A percentile compares a stretch with the other conserved stretches of the same genome.
Conservation (phyloP, 2,888 invertebrate genomes). For the Crocallis elinguaria region DNA sequence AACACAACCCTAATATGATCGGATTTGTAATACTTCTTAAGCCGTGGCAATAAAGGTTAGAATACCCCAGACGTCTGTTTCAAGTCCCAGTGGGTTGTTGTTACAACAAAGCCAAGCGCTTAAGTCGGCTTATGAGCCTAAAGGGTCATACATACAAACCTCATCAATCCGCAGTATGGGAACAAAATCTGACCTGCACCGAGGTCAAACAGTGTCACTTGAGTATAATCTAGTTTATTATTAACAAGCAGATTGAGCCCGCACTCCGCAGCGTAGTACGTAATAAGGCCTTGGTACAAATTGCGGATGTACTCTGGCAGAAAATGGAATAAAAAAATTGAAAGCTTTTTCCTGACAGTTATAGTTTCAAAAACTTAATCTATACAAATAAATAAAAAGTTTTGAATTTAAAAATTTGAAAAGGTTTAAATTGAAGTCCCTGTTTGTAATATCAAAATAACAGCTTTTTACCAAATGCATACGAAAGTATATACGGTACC, state of each 20-base stretch:
- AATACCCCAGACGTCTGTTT: slow-evolving; percentile 23
- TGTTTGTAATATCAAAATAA: no score
- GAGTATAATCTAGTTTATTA: slow-evolving; percentile 35
- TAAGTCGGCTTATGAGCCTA: slow-evolving; percentile 39
- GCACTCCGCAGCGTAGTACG: slow-evolving; percentile 1
- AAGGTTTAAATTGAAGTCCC: no score
- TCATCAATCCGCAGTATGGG: slow-evolving; percentile 34
- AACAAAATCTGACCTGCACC: slow-evolving; percentile 35
- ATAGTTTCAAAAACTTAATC: no score
- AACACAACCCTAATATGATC: slow-evolving; percentile 21
- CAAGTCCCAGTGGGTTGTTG: slow-evolving; percentile 32
- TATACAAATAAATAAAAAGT: no score
- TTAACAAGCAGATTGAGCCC: slow-evolving; percentile 24
- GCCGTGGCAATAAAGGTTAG: slow-evolving; percentile 28
- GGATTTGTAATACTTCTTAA: slow-evolving; percentile 30
- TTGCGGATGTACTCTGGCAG: background rate
- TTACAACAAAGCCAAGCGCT: slow-evolving; percentile 36
- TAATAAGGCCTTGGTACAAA: slow-evolving; percentile 9
- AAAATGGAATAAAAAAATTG: background rate
- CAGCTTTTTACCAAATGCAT: no score
- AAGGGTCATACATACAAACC: slow-evolving; percentile 29
- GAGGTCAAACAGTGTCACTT: slow-evolving; percentile 34
- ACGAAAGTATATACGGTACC: no score
- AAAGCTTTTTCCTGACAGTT: background rate
- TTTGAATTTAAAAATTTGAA: no score